Evolutionary conservation across 2,113 vertebrate genomes (phyloP).

Genomic region (Perca flavescens): DNA sequence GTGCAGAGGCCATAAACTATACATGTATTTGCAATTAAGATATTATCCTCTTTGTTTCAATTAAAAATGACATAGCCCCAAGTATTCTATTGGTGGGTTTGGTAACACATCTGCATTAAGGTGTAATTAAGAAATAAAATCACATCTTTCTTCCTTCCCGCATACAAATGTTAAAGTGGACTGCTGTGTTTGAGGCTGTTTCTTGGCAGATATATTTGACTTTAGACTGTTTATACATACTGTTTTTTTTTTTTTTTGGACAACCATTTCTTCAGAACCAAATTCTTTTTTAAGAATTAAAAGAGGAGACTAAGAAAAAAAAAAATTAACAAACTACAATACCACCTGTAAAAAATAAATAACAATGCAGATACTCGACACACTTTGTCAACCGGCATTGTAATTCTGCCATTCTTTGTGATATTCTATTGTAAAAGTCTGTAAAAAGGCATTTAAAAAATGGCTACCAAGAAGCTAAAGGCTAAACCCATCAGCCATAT

Average conservation of each 20-base stretch:
- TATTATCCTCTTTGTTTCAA: conserved; percentile 26
- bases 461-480: neutral
- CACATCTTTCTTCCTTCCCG: neutral
- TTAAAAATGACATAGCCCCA: neutral
- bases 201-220: neutral
- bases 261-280: neutral
- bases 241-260: neutral
- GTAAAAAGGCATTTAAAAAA: neutral
- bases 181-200: neutral
- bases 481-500: neutral
- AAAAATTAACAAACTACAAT: neutral
- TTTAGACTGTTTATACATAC: neutral
- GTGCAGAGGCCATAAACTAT: neutral
- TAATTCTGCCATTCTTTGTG: neutral
- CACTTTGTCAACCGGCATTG: neutral
- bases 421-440: neutral
- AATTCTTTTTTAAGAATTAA: neutral
- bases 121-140: neutral
- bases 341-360: neutral
- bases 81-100: conserved; percentile 1
- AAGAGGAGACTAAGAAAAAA: neutral
- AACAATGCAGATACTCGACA: neutral
- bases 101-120: neutral
- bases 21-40: conserved; percentile 30
- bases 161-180: neutral